These are phyloP conservation scores for Hoplias malabaricus DNA, from an alignment of 2,113 vertebrate genomes.

Conservation along the genomic window DNA sequence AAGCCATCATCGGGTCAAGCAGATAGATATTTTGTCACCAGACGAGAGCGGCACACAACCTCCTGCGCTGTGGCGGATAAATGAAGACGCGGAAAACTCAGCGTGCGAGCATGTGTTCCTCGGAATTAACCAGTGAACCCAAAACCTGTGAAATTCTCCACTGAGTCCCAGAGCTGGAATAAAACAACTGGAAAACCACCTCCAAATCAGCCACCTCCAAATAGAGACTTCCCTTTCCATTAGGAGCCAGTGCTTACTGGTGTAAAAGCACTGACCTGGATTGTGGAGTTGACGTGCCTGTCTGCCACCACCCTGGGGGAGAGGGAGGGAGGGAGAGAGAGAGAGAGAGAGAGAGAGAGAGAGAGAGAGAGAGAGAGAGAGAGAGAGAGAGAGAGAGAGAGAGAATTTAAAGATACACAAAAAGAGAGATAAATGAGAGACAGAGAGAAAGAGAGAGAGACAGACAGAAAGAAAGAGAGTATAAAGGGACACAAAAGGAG, in stretches of 20 bases:
- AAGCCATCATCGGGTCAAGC: slow-evolving; percentile 38
- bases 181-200: neutral
- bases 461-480: no score
- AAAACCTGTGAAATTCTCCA: neutral
- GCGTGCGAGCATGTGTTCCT: neutral
- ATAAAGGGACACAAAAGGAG: no score
- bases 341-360: neutral
- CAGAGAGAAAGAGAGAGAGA: no score
- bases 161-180: neutral
- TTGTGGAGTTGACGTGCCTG: neutral
- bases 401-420: no score
- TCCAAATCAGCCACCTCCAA: neutral
- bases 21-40: slow-evolving; percentile 45
- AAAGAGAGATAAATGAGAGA: neutral
- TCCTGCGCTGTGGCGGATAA: neutral
- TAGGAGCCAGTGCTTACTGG: neutral
- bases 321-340: neutral
- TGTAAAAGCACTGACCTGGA: neutral
- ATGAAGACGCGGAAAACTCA: neutral
- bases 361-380: no score
- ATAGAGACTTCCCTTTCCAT: neutral
- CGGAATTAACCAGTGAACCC: neutral
- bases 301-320: neutral
- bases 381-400: no score
- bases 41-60: neutral